Conservation (phyloP, 2,113 vertebrate species). For the Lophochroa leadbeateri region DNA sequence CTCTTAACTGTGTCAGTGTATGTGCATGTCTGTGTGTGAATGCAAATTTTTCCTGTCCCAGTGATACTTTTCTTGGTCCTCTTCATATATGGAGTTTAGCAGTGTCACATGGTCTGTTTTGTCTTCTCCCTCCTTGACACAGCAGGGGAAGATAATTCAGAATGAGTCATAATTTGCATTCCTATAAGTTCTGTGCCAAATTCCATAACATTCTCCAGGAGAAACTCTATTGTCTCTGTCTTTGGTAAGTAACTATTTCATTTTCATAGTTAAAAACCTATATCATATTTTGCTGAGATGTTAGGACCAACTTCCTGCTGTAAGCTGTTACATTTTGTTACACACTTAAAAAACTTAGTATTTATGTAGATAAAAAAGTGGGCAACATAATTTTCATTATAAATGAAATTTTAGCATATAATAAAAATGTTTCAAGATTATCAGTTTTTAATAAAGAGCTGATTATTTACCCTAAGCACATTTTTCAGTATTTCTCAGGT, state of each 20-base stretch:
- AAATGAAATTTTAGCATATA: not conserved
- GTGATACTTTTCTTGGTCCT: not conserved
- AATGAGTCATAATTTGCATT: not conserved
- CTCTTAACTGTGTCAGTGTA: not conserved
- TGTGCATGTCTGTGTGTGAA: not conserved
- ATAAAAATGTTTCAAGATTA: not conserved
- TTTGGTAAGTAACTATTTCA: not conserved
- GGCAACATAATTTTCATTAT: not conserved
- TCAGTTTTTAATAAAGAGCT: not conserved
- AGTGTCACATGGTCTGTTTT: not conserved
- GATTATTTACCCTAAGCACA: not conserved
- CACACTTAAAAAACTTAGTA: not conserved
- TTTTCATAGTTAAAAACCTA: not conserved
- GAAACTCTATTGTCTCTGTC: not conserved
- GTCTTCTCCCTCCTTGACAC: not conserved
- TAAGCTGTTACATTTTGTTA: not conserved
- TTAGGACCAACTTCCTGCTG: not conserved
- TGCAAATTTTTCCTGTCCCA: not conserved
- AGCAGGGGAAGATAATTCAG: not conserved
- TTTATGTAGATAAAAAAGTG: not conserved
- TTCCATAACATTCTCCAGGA: not conserved
- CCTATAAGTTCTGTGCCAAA: not conserved
- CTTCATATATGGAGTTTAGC: not conserved
- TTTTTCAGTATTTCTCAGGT: not conserved
- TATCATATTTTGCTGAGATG: not conserved